Evolutionary conservation across 1,140 invertebrate genomes (phyloP), one percentile per base, ranked within the genome.

Genomic region (Brachionus calyciflorus): DNA sequence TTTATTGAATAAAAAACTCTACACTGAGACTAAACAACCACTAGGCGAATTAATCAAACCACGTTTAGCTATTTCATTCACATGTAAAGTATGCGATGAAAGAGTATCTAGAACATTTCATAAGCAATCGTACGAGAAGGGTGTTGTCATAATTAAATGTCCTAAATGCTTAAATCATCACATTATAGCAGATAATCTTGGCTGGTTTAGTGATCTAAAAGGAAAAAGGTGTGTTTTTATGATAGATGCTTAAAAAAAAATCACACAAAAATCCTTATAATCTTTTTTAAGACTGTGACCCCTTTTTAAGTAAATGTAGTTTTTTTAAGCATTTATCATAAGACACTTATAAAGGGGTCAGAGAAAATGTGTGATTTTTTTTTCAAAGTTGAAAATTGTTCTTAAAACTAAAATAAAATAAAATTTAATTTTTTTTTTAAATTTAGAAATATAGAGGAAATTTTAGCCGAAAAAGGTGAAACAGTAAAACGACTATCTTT

Each of bases 111-210:
- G 93, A 83, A 87, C 88, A 19, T 94, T 95, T 80, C 91, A 92
- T 0, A 93, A 92, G 86, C 77, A 89, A n/a, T 90, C 92, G 0
- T 96, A 96, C 81, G 85, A 90, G 44, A 90, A 90, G 81, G 93
- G 93, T 37, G 89, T 96, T 26, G 91, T 95, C 0, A 93, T 96
- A 78, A 90, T 94, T 0, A 89, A 87, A 53, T 96, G 93, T 84
- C 88, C 90, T 57, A 90, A 90, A 3, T 96, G 93, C 81, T 84
- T 89, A 70, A 94, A 92, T 81, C 90, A 92, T 82, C 93, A 96
- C 84, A 85, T 96, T 12, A 94, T 96, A 76, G 93, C 93, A 1
- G 93, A 96, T 82, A 94, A 96, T 84, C 86, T 95, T 3, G 91
- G 91, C 51, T 95, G 93, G 93, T 95, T 94, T 83, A 84, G 87